A percentile compares a stretch with the other conserved stretches of the same genome.
Conservation (phyloP, 2,797 vertebrate genomes). For the Poecile montanus region DNA sequence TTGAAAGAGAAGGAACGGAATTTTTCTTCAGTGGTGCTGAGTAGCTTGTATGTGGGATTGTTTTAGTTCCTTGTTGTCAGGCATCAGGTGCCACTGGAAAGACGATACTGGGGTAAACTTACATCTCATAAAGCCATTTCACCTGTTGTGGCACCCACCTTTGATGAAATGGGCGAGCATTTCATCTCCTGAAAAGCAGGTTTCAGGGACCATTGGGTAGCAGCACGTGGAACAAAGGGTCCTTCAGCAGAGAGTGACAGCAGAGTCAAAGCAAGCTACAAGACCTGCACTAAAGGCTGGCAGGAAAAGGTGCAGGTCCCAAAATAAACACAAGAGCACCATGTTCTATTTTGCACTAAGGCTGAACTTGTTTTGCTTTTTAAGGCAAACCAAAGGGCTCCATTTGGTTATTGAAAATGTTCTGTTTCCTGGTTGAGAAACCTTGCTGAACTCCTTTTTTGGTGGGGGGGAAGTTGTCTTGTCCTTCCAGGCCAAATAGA, state of each 20-base stretch:
- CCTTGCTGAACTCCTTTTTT: not conserved
- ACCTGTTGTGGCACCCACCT: not conserved
- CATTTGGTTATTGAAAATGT: not conserved
- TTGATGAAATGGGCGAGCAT: not conserved
- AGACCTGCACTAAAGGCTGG: not conserved
- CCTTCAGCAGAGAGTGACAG: not conserved
- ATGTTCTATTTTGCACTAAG: not conserved
- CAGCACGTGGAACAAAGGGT: not conserved
- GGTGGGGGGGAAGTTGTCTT: constrained; percentile 71
- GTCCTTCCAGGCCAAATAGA: constrained; percentile 65
- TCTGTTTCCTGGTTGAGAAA: not conserved
- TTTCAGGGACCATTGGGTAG: not conserved
- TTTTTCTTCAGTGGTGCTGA: not conserved
- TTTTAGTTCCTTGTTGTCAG: not conserved
- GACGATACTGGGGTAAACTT: not conserved
- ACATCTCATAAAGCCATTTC: not conserved
- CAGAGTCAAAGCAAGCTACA: not conserved
- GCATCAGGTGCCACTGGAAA: not conserved
- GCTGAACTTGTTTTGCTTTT: not conserved
- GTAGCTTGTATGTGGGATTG: not conserved
- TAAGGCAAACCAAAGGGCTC: not conserved
- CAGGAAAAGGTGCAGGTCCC: not conserved
- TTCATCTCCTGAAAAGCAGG: not conserved
- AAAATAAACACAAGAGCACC: not conserved
- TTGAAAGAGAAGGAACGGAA: not conserved